phyloP scores from a whole-genome alignment of 2,113 vertebrate species.

The Cyprinodon variegatus region DNA sequence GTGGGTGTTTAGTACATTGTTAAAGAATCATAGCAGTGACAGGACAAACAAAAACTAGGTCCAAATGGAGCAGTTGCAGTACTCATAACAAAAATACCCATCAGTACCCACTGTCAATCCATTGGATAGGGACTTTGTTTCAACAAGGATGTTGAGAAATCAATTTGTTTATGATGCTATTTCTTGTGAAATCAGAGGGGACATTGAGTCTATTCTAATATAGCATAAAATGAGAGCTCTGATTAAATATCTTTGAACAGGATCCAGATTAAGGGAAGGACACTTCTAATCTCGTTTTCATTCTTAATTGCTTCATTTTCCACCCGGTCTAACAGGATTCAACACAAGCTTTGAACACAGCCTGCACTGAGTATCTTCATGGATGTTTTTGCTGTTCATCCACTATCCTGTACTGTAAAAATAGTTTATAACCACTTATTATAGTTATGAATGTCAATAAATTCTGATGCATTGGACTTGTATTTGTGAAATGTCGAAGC shows the following conservation, averaged over 20 bases:
- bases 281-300: not conserved
- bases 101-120: not conserved
- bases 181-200: not conserved
- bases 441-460: no score
- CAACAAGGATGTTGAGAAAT: not conserved
- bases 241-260: not conserved
- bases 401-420: no score
- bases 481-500: no score
- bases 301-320: no score
- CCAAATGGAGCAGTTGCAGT: conserved; percentile 1
- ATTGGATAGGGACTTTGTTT: not conserved
- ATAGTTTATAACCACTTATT: no score
- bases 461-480: no score
- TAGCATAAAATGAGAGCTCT: not conserved
- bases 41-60: conserved; percentile 5
- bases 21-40: conserved; percentile 15
- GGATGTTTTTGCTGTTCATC: no score
- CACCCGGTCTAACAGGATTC: not conserved
- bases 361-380: not conserved
- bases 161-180: not conserved
- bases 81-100: not conserved
- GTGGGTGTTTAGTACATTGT: not conserved
- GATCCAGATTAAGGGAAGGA: not conserved
- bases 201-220: not conserved
- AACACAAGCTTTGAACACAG: no score